These are phyloP conservation scores for Oryzias curvinotus DNA, from an alignment of 2,113 vertebrate species.

Conservation along the genomic window DNA sequence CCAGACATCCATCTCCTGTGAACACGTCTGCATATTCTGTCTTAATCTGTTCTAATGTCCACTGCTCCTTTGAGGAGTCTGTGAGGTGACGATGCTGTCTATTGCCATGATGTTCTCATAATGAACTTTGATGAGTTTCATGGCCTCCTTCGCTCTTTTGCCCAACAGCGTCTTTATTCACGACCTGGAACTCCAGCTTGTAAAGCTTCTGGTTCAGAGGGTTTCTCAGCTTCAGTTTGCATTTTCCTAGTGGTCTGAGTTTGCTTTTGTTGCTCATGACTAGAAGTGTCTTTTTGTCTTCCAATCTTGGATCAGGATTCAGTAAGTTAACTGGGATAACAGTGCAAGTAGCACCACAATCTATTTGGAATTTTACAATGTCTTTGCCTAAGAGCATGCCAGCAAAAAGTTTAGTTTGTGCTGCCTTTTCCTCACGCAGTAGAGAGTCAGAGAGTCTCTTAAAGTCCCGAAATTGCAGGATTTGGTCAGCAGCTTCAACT, in stretches of 20 bases:
- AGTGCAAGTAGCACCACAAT: too few species aligned
- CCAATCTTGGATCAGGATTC: not conserved
- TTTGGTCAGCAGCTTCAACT: too few species aligned
- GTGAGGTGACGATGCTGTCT: not conserved
- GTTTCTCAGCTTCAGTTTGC: not conserved
- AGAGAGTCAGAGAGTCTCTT: too few species aligned
- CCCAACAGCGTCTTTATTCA: not conserved
- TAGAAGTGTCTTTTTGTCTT: conserved; percentile 8
- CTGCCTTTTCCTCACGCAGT: too few species aligned
- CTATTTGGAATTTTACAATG: too few species aligned
- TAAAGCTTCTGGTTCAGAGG: not conserved
- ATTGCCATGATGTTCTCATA: conserved; percentile 1
- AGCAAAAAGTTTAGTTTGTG: too few species aligned
- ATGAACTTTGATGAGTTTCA: not conserved
- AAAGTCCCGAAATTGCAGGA: too few species aligned
- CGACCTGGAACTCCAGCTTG: not conserved
- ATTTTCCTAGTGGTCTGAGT: not conserved
- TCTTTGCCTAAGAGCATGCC: too few species aligned
- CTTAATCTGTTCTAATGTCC: not conserved
- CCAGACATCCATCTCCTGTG: not conserved
- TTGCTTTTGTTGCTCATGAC: conserved; percentile 6
- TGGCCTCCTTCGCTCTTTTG: not conserved
- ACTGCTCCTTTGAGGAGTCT: not conserved
- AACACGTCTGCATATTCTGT: not conserved
- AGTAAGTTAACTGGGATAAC: accelerated